Evolutionary conservation across 1,140 invertebrate genomes (phyloP).

Genomic region (Ceratina japonica): DNA sequence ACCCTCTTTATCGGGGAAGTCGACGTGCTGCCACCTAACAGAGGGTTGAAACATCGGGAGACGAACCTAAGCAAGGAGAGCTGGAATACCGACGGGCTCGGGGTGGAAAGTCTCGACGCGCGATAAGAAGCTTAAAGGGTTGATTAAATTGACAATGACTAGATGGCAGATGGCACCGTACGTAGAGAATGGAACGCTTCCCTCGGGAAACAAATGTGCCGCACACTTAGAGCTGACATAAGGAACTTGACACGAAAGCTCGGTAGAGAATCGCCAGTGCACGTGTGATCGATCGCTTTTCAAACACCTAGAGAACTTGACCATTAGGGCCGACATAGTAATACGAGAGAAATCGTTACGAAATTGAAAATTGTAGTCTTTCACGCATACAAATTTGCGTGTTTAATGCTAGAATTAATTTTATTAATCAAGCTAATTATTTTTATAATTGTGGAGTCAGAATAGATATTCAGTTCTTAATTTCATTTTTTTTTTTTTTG

Average conservation of each 20-base stretch:
- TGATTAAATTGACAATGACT: neutral
- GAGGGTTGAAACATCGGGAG: slow-evolving; percentile 39
- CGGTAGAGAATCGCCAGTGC: slow-evolving; percentile 2
- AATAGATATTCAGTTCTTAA: too few relatives aligned
- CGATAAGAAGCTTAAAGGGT: slow-evolving; percentile 30
- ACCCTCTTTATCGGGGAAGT: slow-evolving; percentile 26
- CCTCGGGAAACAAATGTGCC: too few relatives aligned
- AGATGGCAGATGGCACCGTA: slow-evolving; percentile 35
- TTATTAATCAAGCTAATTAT: too few relatives aligned
- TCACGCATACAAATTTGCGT: too few relatives aligned
- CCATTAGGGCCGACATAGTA: neutral
- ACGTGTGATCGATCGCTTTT: neutral
- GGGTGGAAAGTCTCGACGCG: neutral
- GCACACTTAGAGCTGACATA: neutral
- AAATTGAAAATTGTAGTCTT: too few relatives aligned
- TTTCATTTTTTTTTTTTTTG: too few relatives aligned
- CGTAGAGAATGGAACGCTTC: neutral
- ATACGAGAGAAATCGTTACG: too few relatives aligned
- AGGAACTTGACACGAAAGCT: neutral
- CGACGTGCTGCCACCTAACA: slow-evolving; percentile 44
- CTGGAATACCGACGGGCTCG: slow-evolving; percentile 38
- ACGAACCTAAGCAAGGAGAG: slow-evolving; percentile 28
- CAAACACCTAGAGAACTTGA: neutral
- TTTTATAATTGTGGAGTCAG: too few relatives aligned
- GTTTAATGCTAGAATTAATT: too few relatives aligned